Evolutionary conservation across 2,888 invertebrate species (phyloP).

Genomic region (Theretra japonica): DNA sequence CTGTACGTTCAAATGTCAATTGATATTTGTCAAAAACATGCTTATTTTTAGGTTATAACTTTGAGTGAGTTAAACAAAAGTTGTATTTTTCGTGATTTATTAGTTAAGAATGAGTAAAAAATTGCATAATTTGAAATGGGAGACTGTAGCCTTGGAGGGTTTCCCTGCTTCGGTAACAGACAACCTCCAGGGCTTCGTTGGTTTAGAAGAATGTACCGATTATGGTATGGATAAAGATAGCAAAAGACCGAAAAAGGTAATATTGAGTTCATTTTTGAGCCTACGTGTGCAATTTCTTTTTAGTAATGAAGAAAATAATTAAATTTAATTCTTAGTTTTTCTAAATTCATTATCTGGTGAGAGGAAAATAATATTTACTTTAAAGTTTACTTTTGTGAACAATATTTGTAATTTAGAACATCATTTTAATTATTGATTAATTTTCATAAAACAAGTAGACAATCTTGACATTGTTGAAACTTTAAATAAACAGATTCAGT

Average conservation of each 20-base stretch:
- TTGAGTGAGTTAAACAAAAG: neutral
- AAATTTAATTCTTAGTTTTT: too few relatives aligned
- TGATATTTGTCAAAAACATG: neutral
- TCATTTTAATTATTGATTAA: too few relatives aligned
- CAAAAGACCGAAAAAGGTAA: slow-evolving; percentile 70
- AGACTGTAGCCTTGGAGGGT: slow-evolving; percentile 87
- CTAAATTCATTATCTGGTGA: too few relatives aligned
- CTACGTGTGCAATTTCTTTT: neutral
- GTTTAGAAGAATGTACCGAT: slow-evolving; percentile 90
- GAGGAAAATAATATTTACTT: too few relatives aligned
- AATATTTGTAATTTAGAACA: too few relatives aligned
- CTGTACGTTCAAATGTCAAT: neutral
- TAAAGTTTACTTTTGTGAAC: too few relatives aligned
- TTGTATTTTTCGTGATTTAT: neutral
- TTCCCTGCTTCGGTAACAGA: slow-evolving; percentile 67
- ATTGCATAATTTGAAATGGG: slow-evolving; percentile 83
- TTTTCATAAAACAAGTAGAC: too few relatives aligned
- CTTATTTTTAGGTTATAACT: slow-evolving; percentile 2
- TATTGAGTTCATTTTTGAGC: slow-evolving; percentile 6
- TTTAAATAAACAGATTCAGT: too few relatives aligned
- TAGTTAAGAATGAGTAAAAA: slow-evolving; percentile 67
- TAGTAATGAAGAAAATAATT: too few relatives aligned
- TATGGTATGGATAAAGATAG: slow-evolving; percentile 84
- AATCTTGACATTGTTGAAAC: too few relatives aligned
- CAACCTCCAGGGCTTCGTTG: slow-evolving; percentile 88